These are phyloP conservation scores for Danio choprae DNA, from an alignment of 2,797 vertebrate genomes.

Conservation along the genomic window DNA sequence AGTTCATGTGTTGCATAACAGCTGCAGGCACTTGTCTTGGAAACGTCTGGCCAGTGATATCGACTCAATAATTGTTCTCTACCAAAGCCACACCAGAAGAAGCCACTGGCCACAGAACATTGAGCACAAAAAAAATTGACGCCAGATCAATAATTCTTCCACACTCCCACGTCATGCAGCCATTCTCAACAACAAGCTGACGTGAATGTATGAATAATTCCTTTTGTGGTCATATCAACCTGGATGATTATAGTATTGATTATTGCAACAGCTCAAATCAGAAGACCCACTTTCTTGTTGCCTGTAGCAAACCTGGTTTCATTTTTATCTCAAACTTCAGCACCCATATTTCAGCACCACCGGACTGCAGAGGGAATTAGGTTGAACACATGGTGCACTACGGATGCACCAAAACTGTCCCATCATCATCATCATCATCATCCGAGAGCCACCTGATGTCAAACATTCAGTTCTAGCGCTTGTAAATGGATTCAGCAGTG, in stretches of 20 bases:
- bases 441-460: not conserved
- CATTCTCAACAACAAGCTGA: slow-evolving; percentile 7
- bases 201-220: not conserved
- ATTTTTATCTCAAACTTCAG: slow-evolving; percentile 25
- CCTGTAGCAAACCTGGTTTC: not conserved
- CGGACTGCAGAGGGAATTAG: slow-evolving; percentile 25
- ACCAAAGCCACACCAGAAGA: slow-evolving; percentile 41
- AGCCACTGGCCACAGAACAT: slow-evolving; percentile 45
- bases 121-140: slow-evolving; percentile 42
- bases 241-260: not conserved
- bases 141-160: slow-evolving; percentile 39
- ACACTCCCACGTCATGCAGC: slow-evolving; percentile 11
- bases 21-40: slow-evolving; percentile 31
- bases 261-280: slow-evolving; percentile 7
- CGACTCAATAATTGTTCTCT: slow-evolving; percentile 42
- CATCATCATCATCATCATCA: slow-evolving; percentile 15
- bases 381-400: slow-evolving; percentile 38
- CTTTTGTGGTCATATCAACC: not conserved
- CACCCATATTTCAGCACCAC: slow-evolving; percentile 38
- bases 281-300: not conserved
- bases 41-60: slow-evolving; percentile 30
- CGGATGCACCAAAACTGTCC: slow-evolving; percentile 30
- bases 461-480: slow-evolving; percentile 11
- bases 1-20: slow-evolving; percentile 41
- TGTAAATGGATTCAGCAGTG: slow-evolving; percentile 4